These are phyloP conservation scores for Pionites leucogaster DNA, from an alignment of 2,113 vertebrate genomes.

Conservation along the genomic window DNA sequence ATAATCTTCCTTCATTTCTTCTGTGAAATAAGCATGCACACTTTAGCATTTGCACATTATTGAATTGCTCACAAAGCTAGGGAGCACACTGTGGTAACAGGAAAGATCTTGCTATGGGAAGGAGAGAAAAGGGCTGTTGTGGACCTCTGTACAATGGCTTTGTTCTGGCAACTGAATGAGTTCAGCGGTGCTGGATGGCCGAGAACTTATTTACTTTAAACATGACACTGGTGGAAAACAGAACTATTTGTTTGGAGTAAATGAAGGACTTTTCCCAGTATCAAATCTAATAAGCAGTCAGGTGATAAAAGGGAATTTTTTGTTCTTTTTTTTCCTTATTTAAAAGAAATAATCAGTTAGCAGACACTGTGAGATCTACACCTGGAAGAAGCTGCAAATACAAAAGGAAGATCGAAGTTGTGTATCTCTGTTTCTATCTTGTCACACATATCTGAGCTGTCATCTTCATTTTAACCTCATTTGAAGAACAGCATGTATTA, in stretches of 20 bases:
- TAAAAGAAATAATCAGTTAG: constrained; percentile 51
- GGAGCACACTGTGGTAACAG: constrained; percentile 59
- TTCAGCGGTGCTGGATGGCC: constrained; percentile 77
- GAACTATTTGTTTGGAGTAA: constrained; percentile 61
- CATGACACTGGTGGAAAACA: constrained; percentile 78
- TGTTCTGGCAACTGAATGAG: constrained; percentile 82
- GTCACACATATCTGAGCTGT: not conserved
- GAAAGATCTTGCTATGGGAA: constrained; percentile 67
- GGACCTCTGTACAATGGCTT: constrained; percentile 73
- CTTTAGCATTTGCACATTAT: constrained; percentile 62
- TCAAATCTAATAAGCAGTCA: not conserved
- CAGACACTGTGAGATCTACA: constrained; percentile 37
- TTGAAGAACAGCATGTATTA: not conserved
- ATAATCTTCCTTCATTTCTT: constrained; percentile 98
- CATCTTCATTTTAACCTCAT: not conserved
- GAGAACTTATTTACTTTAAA: constrained; percentile 91
- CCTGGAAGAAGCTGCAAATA: constrained; percentile 54
- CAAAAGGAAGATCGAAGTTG: not conserved
- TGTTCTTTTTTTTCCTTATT: not conserved
- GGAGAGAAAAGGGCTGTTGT: constrained; percentile 74
- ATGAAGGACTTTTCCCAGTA: constrained; percentile 65
- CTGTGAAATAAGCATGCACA: constrained; percentile 76
- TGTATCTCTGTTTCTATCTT: constrained; percentile 5
- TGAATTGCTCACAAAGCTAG: constrained; percentile 59
- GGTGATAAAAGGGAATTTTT: constrained; percentile 30